Conservation (phyloP, 1,140 invertebrate species). For the Atta texana region DNA sequence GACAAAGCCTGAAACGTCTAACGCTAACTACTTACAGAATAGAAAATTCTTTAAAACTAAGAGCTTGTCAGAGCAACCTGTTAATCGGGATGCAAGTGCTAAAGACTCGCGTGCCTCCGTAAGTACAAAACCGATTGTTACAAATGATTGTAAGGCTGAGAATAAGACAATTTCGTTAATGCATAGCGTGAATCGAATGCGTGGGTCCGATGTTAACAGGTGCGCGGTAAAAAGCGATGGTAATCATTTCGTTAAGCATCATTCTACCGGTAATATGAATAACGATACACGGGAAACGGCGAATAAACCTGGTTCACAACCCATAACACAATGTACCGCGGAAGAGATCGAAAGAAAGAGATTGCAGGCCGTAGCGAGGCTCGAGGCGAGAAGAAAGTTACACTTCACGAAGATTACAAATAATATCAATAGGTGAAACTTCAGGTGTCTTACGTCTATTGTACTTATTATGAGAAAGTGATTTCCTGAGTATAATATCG, state of each 20-base stretch:
- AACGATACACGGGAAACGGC: slow-evolving; percentile 20
- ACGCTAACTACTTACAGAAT: slow-evolving; percentile 9
- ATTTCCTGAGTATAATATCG: slow-evolving; percentile 21
- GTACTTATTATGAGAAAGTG: background rate
- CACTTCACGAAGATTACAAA: background rate
- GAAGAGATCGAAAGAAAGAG: slow-evolving; percentile 83
- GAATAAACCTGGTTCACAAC: slow-evolving; percentile 47
- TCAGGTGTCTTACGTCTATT: background rate
- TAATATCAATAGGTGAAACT: slow-evolving; percentile 66
- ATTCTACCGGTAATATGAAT: slow-evolving; percentile 61
- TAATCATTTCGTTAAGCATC: slow-evolving; percentile 59
- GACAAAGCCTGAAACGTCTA: background rate
- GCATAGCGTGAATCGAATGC: slow-evolving; percentile 37
- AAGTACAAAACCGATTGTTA: slow-evolving; percentile 64
- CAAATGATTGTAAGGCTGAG: slow-evolving; percentile 36
- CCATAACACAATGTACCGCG: slow-evolving; percentile 73
- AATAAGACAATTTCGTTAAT: slow-evolving; percentile 55
- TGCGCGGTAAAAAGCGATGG: slow-evolving; percentile 64
- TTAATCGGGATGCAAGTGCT: slow-evolving; percentile 39
- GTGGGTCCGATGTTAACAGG: slow-evolving; percentile 68
- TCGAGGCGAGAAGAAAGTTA: slow-evolving; percentile 77
- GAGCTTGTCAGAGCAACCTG: slow-evolving; percentile 75
- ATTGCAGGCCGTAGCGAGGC: slow-evolving; percentile 79
- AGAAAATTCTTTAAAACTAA: slow-evolving; percentile 80
- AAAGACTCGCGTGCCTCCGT: slow-evolving; percentile 48